These are phyloP conservation scores for Dicrostonyx torquatus DNA, from an alignment of 2,797 vertebrate species.

Conservation along the genomic window DNA sequence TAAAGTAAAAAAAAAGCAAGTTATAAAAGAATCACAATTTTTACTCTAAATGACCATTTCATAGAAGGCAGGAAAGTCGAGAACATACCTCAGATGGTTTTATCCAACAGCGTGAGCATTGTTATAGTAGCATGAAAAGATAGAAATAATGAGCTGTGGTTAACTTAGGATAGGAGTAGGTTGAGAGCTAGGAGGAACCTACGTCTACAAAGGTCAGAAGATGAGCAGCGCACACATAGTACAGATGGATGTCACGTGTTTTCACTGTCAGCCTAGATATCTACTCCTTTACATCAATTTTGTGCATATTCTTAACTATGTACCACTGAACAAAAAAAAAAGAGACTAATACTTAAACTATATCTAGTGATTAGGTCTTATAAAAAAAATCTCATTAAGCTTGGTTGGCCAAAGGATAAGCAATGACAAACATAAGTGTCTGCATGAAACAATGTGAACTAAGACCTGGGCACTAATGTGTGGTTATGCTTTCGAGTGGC, in stretches of 20 bases:
- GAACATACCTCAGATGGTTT: conserved; percentile 84
- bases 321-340: background rate
- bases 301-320: conserved; percentile 3
- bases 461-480: background rate
- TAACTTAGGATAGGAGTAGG: conserved; percentile 72
- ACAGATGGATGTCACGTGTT: background rate
- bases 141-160: conserved; percentile 83
- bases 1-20: conserved; percentile 72
- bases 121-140: conserved; percentile 85
- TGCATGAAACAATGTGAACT: conserved; percentile 7
- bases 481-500: background rate
- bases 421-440: conserved; percentile 8
- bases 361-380: background rate
- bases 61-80: conserved; percentile 77
- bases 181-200: conserved; percentile 68
- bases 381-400: background rate
- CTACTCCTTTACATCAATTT: background rate
- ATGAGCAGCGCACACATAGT: conserved; percentile 12
- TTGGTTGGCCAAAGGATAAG: background rate
- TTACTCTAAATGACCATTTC: conserved; percentile 72
- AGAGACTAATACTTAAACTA: background rate
- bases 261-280: background rate
- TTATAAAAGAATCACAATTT: conserved; percentile 57
- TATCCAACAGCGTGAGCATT: conserved; percentile 83
- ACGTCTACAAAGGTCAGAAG: conserved; percentile 61